Evolutionary conservation across 2,888 invertebrate species (phyloP), one percentile per base, ranked within the genome.

Genomic region (Cantharis flavilabris): DNA sequence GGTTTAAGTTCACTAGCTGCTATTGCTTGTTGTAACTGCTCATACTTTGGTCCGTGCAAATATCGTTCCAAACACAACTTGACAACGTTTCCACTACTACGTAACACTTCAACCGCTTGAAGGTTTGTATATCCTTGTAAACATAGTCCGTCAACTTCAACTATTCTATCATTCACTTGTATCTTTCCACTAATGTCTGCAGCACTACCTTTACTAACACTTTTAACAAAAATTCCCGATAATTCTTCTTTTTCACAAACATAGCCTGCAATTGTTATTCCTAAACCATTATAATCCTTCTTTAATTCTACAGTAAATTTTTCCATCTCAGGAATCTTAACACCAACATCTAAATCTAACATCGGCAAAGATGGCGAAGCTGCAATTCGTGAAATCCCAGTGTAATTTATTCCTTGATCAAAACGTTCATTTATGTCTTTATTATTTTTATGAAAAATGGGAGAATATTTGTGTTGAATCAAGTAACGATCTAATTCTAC

Each of bases 181-280:
- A 99, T 98, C 85, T 94, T 93, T 10, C 97, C 97, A 88, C 98
- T 97, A 73, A 96, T 86, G 84, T 97, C 97, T 7, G 99, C 99
- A 13, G 98, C 98, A 87, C 98, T 98, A 70, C 98, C 97, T 80
- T 96, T 94, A 79, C 97, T 97, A 82, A 99, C 97, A 76, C 98
- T 98, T 89, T 99, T 99, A 75, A 99, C 98, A 90, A 99, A 99
- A 83, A 99, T 98, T 33, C 99, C 99, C 0, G 98, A 98, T 70
- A 99, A 90, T 87, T 99, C 99, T 89, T 99, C 99, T 89, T 98
- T 98, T 88, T 98, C 98, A 87, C 98, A 98, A 13, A 98, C 98
- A 87, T 98, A 98, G 76, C 97, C 94, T 75, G 98, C 98, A 84
- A 98, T 98, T 28, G 98, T 98, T 80, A 98, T 98, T 62, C 98